phyloP scores from a whole-genome alignment of 92 coral and sea anemone genomes.

The Plumapathes pennacea region DNA sequence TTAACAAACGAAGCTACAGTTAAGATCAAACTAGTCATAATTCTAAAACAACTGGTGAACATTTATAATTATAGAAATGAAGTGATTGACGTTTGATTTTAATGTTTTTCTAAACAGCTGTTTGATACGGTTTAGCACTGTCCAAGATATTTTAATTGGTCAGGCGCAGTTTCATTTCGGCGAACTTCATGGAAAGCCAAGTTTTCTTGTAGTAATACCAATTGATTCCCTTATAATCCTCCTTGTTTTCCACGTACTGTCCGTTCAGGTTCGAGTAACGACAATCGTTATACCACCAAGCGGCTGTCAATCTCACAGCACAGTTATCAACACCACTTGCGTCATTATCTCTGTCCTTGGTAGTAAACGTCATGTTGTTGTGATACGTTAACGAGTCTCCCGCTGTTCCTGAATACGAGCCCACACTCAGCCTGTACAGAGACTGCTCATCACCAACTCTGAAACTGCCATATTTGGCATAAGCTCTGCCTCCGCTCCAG shows the following conservation, averaged over 20 bases:
- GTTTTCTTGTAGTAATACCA: background rate
- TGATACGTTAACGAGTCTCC: constrained; percentile 47
- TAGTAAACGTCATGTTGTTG: no score
- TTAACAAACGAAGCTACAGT: no score
- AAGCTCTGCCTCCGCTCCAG: constrained; percentile 33
- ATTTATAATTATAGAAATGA: no score
- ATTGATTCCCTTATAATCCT: constrained; percentile 1
- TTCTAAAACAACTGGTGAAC: no score
- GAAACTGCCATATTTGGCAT: constrained; percentile 47
- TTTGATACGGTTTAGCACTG: no score
- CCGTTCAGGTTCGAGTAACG: no score
- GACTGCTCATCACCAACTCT: constrained; percentile 45
- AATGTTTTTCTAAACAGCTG: no score
- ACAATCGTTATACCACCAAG: no score
- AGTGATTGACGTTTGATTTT: no score
- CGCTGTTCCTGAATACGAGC: constrained; percentile 61
- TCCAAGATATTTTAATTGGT: no score
- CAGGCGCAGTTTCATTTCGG: no score
- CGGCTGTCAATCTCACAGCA: background rate
- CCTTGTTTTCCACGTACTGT: background rate
- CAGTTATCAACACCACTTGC: background rate
- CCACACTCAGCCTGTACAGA: constrained; percentile 45
- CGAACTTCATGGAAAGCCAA: background rate
- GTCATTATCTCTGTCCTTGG: background rate
- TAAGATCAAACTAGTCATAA: no score